phyloP scores from a whole-genome alignment of 2,797 vertebrate genomes.

The Kryptopterus vitreolus region DNA sequence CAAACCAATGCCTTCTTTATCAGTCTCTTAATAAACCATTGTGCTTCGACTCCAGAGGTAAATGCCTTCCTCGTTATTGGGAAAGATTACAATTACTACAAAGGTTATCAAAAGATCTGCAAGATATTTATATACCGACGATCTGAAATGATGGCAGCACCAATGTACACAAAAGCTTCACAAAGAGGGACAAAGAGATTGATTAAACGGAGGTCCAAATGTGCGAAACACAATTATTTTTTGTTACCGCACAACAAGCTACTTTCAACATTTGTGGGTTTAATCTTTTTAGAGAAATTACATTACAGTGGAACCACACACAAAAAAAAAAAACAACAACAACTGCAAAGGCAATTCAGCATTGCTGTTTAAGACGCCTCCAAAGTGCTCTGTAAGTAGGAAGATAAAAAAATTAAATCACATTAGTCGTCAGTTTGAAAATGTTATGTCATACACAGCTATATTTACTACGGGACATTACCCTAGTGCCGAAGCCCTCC shows the following conservation, averaged over 20 bases:
- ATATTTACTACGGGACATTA: slow-evolving; percentile 41
- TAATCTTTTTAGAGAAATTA: neutral
- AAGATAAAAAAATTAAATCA: slow-evolving; percentile 22
- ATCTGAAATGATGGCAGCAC: neutral
- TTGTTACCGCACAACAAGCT: neutral
- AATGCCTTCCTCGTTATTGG: slow-evolving; percentile 60
- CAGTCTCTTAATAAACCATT: slow-evolving; percentile 73
- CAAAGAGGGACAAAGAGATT: neutral
- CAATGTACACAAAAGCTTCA: neutral
- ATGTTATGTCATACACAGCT: slow-evolving; percentile 20
- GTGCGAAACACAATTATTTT: neutral
- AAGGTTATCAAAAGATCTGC: neutral
- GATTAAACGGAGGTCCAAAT: neutral
- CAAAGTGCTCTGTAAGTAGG: slow-evolving; percentile 20
- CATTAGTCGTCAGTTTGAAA: slow-evolving; percentile 10
- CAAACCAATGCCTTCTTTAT: slow-evolving; percentile 48
- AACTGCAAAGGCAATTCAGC: neutral
- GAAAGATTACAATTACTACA: neutral
- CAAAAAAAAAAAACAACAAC: no score
- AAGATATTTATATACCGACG: neutral
- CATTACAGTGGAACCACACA: neutral
- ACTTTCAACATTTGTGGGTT: neutral
- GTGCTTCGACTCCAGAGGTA: slow-evolving; percentile 61
- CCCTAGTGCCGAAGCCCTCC: slow-evolving; percentile 51
- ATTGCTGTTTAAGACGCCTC: slow-evolving; percentile 3